phyloP scores from a whole-genome alignment of 2,888 invertebrate species.

The Prenolepis imparis region DNA sequence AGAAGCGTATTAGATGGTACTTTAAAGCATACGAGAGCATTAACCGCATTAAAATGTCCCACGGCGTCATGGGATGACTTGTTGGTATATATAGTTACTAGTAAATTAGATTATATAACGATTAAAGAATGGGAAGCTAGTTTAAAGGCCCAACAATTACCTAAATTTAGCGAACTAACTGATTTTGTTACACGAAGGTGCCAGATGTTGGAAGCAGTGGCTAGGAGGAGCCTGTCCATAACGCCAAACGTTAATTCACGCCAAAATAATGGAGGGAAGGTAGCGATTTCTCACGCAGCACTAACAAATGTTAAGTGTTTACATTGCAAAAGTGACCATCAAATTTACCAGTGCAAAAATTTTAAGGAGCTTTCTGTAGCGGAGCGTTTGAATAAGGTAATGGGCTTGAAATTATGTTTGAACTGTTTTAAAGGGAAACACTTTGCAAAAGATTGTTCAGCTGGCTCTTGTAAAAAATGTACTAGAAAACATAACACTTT shows the following conservation, averaged over 20 bases:
- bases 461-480: not conserved
- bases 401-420: not conserved
- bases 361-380: not conserved
- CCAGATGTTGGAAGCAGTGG: not conserved
- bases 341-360: not conserved
- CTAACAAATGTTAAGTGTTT: not conserved
- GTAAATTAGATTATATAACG: not conserved
- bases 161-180: not conserved
- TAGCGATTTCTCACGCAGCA: not conserved
- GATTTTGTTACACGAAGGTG: not conserved
- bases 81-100: not conserved
- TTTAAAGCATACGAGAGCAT: not conserved
- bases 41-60: not conserved
- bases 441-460: not conserved
- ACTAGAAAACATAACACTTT: not conserved
- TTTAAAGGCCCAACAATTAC: not conserved
- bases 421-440: not conserved
- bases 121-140: not conserved
- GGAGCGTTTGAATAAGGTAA: not conserved
- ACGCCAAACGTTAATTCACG: not conserved
- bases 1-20: not conserved
- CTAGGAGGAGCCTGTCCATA: not conserved
- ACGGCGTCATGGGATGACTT: not conserved
- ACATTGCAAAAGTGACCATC: not conserved
- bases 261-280: rapidly evolving